Evolutionary conservation across 2,797 vertebrate species (phyloP).

Genomic region (Megaceryle alcyon): DNA sequence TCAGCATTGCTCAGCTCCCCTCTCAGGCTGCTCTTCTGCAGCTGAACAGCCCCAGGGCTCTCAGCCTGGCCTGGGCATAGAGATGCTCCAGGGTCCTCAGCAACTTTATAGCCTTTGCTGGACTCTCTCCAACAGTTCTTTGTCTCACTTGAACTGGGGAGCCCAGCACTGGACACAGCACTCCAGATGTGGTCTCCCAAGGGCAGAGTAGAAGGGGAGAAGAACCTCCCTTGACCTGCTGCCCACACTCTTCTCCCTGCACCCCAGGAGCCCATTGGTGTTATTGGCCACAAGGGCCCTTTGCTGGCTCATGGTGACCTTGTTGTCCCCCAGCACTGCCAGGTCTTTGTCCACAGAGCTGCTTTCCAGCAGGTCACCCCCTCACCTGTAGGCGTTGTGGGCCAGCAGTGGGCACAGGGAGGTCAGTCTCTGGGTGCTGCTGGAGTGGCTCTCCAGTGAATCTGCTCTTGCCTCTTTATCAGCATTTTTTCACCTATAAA

Average conservation of each 20-base stretch:
- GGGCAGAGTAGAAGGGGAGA: neutral
- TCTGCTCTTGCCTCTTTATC: neutral
- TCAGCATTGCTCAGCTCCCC: too few relatives aligned
- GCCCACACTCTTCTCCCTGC: neutral
- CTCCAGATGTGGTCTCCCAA: neutral
- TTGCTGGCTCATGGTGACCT: neutral
- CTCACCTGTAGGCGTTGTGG: neutral
- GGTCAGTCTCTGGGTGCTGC: neutral
- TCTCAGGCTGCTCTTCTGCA: too few relatives aligned
- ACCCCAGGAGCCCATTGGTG: neutral
- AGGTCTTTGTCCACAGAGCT: neutral
- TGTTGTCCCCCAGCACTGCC: neutral
- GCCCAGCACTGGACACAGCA: neutral
- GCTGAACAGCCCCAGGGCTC: too few relatives aligned
- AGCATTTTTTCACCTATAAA: neutral
- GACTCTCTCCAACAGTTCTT: too few relatives aligned
- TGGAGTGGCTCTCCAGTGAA: neutral
- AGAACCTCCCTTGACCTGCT: neutral
- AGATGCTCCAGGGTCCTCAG: neutral
- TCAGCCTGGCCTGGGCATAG: too few relatives aligned
- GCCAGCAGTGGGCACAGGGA: neutral
- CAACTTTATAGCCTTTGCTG: neutral
- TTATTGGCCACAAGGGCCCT: neutral
- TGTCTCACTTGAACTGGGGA: too few relatives aligned
- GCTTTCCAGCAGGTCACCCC: neutral